phyloP scores from a whole-genome alignment of 2,888 invertebrate genomes.

The Caenorhabditis sp. region DNA sequence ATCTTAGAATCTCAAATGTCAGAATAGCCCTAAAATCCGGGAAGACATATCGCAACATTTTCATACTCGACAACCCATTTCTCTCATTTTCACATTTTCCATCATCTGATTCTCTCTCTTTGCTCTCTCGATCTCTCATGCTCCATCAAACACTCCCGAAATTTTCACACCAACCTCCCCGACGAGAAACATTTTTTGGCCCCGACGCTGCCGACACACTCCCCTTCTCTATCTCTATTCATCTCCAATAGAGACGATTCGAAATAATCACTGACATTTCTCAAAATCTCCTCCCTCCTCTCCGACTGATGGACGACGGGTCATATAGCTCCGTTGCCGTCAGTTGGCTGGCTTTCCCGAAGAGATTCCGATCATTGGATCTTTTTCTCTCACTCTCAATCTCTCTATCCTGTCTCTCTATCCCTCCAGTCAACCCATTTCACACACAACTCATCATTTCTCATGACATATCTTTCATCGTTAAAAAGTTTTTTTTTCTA shows the following conservation, averaged over 20 bases:
- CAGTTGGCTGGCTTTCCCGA: conserved; percentile 44
- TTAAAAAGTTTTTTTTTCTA: no score
- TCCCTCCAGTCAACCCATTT: conserved; percentile 25
- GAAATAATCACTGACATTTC: conserved; percentile 57
- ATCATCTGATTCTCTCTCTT: background rate
- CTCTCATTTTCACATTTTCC: conserved; percentile 15
- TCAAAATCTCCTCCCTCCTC: conserved; percentile 27
- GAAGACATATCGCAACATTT: no score
- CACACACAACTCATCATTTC: conserved; percentile 62
- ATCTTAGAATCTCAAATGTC: no score
- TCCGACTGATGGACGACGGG: conserved; percentile 59
- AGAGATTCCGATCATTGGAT: conserved; percentile 50
- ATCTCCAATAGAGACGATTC: background rate
- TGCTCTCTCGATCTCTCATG: background rate
- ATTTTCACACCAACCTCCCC: conserved; percentile 37
- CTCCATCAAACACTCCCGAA: background rate
- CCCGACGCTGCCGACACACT: conserved; percentile 2
- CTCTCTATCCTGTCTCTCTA: conserved; percentile 38
- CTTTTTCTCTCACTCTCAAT: conserved; percentile 23
- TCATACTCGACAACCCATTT: background rate
- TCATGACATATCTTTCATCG: conserved; percentile 40
- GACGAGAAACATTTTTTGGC: conserved; percentile 58
- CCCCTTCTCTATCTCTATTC: conserved; percentile 1
- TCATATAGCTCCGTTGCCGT: conserved; percentile 39
- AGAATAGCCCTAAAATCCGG: no score